phyloP scores from a whole-genome alignment of 2,888 invertebrate genomes.

The Drosophila lutescens region DNA sequence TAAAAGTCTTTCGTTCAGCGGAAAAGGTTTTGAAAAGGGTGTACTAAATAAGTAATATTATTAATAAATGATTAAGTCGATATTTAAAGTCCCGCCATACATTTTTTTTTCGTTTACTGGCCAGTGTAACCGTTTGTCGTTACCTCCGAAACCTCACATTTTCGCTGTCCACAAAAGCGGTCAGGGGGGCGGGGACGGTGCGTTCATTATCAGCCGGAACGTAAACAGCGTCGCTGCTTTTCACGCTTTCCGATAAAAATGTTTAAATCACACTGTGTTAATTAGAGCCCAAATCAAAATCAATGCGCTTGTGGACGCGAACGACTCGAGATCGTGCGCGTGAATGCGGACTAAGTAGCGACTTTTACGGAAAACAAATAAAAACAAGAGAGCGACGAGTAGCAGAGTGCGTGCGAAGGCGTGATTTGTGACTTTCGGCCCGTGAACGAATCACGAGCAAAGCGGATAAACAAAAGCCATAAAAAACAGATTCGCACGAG shows the following conservation, averaged over 20 bases:
- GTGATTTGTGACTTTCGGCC: conserved; percentile 74
- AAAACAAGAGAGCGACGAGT: conserved; percentile 16
- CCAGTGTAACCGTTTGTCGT: conserved; percentile 1
- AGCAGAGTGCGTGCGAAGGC: conserved; percentile 43
- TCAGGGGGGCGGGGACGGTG: conserved; percentile 16
- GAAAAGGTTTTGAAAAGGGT: too few relatives aligned
- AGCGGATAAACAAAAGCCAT: conserved; percentile 75
- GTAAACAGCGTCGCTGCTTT: conserved; percentile 74
- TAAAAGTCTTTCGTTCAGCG: too few relatives aligned
- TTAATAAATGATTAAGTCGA: background rate
- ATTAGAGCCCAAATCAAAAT: conserved; percentile 76
- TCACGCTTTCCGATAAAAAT: conserved; percentile 77
- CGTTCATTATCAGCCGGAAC: conserved; percentile 59
- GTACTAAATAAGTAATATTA: too few relatives aligned
- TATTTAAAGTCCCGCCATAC: background rate
- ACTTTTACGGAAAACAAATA: conserved; percentile 6
- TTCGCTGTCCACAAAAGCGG: conserved; percentile 1
- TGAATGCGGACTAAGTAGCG: conserved; percentile 44
- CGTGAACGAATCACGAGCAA: conserved; percentile 68
- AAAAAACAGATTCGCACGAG: conserved; percentile 54
- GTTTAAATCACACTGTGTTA: conserved; percentile 79
- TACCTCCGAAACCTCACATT: background rate
- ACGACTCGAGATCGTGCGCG: conserved; percentile 68
- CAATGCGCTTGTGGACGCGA: conserved; percentile 73
- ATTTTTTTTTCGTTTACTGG: background rate